Base-by-base conservation (phyloP, 2,113 vertebrate genomes). In the Sisor rabdophorus region DNA sequence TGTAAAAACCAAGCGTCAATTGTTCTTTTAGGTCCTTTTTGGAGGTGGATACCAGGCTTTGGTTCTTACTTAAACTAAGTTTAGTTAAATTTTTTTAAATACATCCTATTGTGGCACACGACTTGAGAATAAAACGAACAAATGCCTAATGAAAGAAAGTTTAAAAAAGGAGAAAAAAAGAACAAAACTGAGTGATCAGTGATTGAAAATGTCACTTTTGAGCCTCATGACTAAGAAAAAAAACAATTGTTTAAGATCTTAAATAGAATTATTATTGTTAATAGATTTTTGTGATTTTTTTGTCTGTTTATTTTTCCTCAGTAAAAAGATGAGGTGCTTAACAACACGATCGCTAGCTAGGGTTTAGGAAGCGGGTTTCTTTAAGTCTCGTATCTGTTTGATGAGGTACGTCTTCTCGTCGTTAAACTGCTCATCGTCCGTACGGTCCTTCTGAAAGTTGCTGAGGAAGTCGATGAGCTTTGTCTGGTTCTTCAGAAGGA, bases 361-460 rank as follows among this genome's bases (percentile, higher is more conserved):
- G 52, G 56, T 82, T 93, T 91, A 95, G 2, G 94, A 91, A 0
- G 88, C 84, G 1, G 92, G 84, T 78, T 93, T 95, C 87, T 93
- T 94, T 88, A 95, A 89, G 89, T 95, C 94, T 81, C 93, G 91
- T 82, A 95, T 95, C 85, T 95, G 94, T 87, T 95, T 95, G 65
- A 95, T 93, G 89, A 95, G 84, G 87, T 95, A 95, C 88, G 94
- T 94, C 87, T 95, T 95, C 86, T 95, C 94, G 9, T 95, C 93
- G 0, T 91, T 90, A 82, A 95, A 95, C 83, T 95, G 94, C 81
- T 95, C 94, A 0, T 95, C 93, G 0, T 95, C 93, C 0, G 89
- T 93, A 85, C 94, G 92, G 79, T 95, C 94, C 63, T 93, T 94
- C 79, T 95, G 94, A 89, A 95, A 95, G 85, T 92, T 92, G 91